Evolutionary conservation across 2,797 vertebrate genomes (phyloP).

Genomic region (Hemibagrus guttatus): DNA sequence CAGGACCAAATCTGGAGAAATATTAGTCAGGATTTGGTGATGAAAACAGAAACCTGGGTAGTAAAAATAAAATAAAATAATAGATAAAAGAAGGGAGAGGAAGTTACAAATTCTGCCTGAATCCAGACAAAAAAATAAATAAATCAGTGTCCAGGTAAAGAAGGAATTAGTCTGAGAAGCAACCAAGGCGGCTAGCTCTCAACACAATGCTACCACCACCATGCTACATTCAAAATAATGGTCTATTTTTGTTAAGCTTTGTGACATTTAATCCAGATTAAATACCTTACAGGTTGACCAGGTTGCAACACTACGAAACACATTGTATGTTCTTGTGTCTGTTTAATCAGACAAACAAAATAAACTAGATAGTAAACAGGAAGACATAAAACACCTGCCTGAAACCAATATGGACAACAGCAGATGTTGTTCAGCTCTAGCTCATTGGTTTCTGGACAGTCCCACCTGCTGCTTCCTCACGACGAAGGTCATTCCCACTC

Average conservation of each 20-base stretch:
- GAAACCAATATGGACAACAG: neutral
- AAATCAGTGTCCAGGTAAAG: neutral
- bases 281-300: neutral
- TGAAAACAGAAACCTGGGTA: no score
- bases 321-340: neutral
- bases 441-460: slow-evolving; percentile 23
- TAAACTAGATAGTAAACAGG: neutral
- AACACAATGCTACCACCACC: neutral
- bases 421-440: slow-evolving; percentile 33
- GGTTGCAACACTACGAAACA: neutral
- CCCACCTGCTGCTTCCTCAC: slow-evolving; percentile 29
- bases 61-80: no score
- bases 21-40: neutral
- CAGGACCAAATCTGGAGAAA: neutral
- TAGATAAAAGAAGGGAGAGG: neutral
- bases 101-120: neutral
- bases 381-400: neutral
- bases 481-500: slow-evolving; percentile 31
- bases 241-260: neutral
- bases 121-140: neutral
- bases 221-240: neutral
- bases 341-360: neutral
- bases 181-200: neutral
- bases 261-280: neutral
- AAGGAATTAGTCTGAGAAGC: neutral